Evolutionary conservation across 1,140 invertebrate genomes (phyloP).

Genomic region (Coelopa frigida): DNA sequence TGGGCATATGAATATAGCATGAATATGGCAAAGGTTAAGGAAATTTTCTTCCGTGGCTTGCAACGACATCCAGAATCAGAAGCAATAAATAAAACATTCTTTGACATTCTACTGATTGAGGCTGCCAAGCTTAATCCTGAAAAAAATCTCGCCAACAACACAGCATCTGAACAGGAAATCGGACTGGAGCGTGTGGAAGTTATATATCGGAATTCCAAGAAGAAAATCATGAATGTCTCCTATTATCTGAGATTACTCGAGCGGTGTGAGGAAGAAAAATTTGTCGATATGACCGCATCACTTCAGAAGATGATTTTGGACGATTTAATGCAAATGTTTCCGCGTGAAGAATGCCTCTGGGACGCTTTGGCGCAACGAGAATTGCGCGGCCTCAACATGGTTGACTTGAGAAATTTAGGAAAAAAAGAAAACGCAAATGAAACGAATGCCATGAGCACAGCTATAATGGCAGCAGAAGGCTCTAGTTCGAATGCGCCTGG

Average conservation of each 20-base stretch:
- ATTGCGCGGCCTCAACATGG: constrained; percentile 27
- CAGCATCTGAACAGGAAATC: constrained; percentile 27
- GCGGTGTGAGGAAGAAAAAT: constrained; percentile 22
- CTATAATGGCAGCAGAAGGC: no score
- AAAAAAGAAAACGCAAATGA: neutral
- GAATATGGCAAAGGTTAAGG: constrained; percentile 26
- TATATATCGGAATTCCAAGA: constrained; percentile 31
- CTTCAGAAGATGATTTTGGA: constrained; percentile 29
- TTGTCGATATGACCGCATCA: constrained; percentile 20
- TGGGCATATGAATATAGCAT: constrained; percentile 33
- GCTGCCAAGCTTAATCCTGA: constrained; percentile 19
- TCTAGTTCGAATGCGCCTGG: no score
- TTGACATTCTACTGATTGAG: constrained; percentile 29
- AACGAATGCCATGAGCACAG: neutral
- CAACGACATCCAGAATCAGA: constrained; percentile 30
- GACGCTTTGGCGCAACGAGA: constrained; percentile 35
- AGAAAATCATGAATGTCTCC: constrained; percentile 25
- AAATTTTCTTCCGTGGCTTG: constrained; percentile 30
- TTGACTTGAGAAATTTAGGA: constrained; percentile 20
- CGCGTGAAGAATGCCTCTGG: constrained; percentile 29
- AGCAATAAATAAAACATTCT: constrained; percentile 30
- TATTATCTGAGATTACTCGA: constrained; percentile 33
- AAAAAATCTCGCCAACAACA: constrained; percentile 21
- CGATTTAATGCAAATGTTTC: constrained; percentile 31
- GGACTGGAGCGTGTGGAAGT: constrained; percentile 29